These are phyloP conservation scores for Myrmecophaga tridactyla DNA, from an alignment of 2,113 vertebrate genomes.

Conservation along the genomic window DNA sequence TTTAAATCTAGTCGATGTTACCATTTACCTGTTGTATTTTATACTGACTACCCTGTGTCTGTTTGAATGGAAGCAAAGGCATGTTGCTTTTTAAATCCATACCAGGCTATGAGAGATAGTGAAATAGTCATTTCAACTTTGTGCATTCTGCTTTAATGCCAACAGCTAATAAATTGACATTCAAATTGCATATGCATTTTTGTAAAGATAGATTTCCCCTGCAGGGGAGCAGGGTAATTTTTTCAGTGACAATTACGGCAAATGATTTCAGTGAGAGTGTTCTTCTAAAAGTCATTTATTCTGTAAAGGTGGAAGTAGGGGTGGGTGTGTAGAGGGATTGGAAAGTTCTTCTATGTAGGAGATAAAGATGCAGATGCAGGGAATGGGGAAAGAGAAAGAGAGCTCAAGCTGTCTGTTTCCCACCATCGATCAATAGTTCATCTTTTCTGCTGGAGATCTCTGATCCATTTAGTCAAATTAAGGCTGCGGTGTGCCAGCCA, in stretches of 20 bases:
- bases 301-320: not conserved
- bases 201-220: constrained; percentile 8
- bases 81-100: not conserved
- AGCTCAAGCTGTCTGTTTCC: not conserved
- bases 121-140: not conserved
- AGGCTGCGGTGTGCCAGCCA: not conserved
- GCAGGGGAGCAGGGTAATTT: not conserved
- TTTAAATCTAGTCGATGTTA: not conserved
- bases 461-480: not conserved
- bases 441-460: constrained; percentile 45
- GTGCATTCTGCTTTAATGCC: not conserved
- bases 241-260: not conserved
- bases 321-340: rapidly evolving
- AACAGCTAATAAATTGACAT: constrained; percentile 40
- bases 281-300: not conserved
- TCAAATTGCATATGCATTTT: not conserved
- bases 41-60: not conserved
- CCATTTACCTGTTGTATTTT: not conserved
- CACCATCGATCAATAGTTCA: not conserved
- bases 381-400: not conserved
- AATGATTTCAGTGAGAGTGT: not conserved
- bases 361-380: too few relatives aligned
- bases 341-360: not conserved
- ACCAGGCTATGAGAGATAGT: not conserved
- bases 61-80: not conserved